A percentile compares a stretch with the other conserved stretches of the same genome.
These are phyloP conservation scores for Sapajus apella DNA, from an alignment of 2,113 vertebrate genomes.

Conservation along the genomic window DNA sequence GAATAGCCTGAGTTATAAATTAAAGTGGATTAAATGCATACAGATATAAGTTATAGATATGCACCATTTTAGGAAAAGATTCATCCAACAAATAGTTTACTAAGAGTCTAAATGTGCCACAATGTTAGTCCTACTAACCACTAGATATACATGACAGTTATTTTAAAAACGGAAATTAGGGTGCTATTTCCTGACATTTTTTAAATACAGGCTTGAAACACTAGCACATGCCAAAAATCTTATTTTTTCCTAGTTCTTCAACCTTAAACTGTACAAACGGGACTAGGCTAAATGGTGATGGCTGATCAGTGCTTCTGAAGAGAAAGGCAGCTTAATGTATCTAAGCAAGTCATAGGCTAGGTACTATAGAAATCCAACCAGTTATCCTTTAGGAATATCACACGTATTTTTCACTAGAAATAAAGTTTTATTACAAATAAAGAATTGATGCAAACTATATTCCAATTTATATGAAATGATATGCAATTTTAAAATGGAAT, in stretches of 20 bases:
- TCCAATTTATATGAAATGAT: conserved; percentile 11
- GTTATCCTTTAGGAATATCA: neutral
- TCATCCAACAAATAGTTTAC: neutral
- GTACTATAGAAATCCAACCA: neutral
- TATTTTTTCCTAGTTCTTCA: neutral
- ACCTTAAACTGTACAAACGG: neutral
- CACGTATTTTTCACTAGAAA: conserved; percentile 30
- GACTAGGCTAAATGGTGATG: neutral
- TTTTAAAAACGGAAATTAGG: neutral
- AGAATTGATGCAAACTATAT: neutral
- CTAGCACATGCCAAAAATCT: neutral
- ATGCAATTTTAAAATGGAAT: neutral
- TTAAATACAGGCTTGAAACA: neutral
- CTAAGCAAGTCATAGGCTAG: neutral
- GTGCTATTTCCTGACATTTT: neutral
- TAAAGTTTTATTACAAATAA: conserved; percentile 43
- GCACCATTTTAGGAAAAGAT: neutral
- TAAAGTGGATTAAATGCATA: neutral
- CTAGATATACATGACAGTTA: neutral
- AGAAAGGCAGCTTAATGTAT: neutral
- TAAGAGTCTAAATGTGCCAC: neutral
- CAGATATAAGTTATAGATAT: neutral
- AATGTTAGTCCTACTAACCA: neutral
- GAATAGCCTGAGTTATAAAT: neutral
- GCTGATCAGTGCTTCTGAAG: conserved; percentile 3